A percentile compares a stretch with the other conserved stretches of the same genome.
phyloP scores from a whole-genome alignment of 1,140 invertebrate species.

The Ditylenchus dipsaci region DNA sequence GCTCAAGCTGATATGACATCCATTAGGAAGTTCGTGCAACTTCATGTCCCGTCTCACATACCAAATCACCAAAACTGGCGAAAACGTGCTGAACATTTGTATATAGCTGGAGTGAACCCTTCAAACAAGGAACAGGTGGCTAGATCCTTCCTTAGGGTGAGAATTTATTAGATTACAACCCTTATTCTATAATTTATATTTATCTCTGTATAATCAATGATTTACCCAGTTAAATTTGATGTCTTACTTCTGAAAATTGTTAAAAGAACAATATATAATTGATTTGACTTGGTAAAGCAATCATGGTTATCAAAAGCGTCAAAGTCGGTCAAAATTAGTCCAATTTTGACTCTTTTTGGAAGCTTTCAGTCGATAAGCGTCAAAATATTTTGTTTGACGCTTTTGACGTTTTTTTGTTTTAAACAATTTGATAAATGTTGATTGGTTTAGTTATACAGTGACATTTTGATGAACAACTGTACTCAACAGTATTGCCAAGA shows the following conservation, averaged over 20 bases:
- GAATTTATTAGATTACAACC: neutral
- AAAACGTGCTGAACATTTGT: conserved; percentile 21
- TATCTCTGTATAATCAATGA: no score
- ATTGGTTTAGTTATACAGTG: conserved; percentile 42
- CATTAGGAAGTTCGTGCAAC: conserved; percentile 26
- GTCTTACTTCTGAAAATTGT: no score
- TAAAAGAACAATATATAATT: no score
- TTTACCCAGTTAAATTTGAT: no score
- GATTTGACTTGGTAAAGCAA: no score
- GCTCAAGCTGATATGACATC: conserved; percentile 37
- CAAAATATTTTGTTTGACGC: conserved; percentile 6
- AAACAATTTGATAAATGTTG: neutral
- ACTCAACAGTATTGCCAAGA: conserved; percentile 36
- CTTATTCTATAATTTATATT: no score
- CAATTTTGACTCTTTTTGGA: no score
- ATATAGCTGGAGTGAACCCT: conserved; percentile 19
- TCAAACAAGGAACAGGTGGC: conserved; percentile 34
- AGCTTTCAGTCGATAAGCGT: no score
- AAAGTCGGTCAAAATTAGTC: no score
- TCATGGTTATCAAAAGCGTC: no score
- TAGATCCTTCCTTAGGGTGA: conserved; percentile 17
- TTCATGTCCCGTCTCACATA: conserved; percentile 33
- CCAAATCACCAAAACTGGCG: conserved; percentile 21
- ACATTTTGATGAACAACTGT: conserved; percentile 40
- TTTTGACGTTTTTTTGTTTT: neutral